phyloP scores from a whole-genome alignment of 1,140 invertebrate genomes.

The Scaptomyza graminum region DNA sequence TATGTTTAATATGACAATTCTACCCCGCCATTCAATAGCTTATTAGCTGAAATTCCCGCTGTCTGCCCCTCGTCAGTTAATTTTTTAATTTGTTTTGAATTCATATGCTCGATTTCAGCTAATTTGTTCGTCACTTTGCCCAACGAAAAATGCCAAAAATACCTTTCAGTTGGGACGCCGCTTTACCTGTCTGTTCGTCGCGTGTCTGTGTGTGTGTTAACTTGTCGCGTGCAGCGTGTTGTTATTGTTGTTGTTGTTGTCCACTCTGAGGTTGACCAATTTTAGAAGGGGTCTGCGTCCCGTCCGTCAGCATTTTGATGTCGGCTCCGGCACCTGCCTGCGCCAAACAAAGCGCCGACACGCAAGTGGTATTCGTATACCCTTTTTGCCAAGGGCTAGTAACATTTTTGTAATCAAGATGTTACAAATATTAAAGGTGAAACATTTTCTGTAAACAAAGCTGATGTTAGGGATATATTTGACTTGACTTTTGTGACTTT shows the following conservation, averaged over 20 bases:
- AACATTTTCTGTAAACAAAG: too few relatives aligned
- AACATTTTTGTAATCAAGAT: not conserved
- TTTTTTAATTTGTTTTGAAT: conserved; percentile 55
- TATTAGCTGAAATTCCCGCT: conserved; percentile 32
- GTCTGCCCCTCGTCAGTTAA: conserved; percentile 46
- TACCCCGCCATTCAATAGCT: not conserved
- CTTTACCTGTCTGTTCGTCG: not conserved
- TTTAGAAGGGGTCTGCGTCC: conserved; percentile 15
- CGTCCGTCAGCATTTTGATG: conserved; percentile 21
- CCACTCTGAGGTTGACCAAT: not conserved
- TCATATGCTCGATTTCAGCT: conserved; percentile 68
- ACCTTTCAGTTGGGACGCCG: conserved; percentile 22
- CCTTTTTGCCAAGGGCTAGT: not conserved
- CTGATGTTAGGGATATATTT: too few relatives aligned
- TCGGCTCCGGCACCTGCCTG: conserved; percentile 40
- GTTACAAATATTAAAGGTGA: too few relatives aligned
- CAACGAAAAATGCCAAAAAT: conserved; percentile 56
- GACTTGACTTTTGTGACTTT: too few relatives aligned
- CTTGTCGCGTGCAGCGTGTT: conserved; percentile 25
- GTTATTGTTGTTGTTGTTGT: not conserved
- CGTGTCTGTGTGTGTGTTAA: conserved; percentile 21
- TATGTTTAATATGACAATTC: not conserved
- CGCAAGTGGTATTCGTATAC: conserved; percentile 39
- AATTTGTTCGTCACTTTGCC: conserved; percentile 78
- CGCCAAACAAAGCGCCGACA: conserved; percentile 44